Evolutionary conservation across 2,888 invertebrate species (phyloP), one percentile per base, ranked within the genome.

Genomic region (Polia nebulosa): DNA sequence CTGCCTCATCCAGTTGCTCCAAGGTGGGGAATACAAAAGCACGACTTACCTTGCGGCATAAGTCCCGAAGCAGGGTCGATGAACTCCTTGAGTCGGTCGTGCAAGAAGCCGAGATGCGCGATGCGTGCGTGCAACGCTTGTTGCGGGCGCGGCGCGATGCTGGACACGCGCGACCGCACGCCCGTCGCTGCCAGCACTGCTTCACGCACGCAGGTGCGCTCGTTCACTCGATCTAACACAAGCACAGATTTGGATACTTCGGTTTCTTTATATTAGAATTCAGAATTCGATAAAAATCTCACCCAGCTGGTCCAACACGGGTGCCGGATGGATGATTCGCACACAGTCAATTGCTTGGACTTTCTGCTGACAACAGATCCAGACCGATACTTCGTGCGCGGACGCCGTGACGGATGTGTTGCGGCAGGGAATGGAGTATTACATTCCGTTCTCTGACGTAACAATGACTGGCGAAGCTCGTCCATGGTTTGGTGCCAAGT

Each of bases 141-240:
- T 96, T 83, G 96, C 88, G 85, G 97, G 83, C 95, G 92, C 32
- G 93, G 85, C 32, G 86, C 86, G 13, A 66, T 74, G 32, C 80
- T 81, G 7, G 87, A 97, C 84, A 97, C 96, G 84, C 97, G 97
- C 25, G 98, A 97, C 85, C 98, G 97, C 70, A 99, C 98, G 5
- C 99, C 99, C 89, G 99, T 98, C 77, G 99, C 97, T 1, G 97
- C 97, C 86, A 98, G 97, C 57, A 99, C 97, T 15, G 98, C 96
- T 86, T 98, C 98, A 85, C 97, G 97, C 1, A 98, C 97, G 72
- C 91, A 93, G 3, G 87, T 81, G 22, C 91, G 90, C 74, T 94
- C 93, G 27, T 77, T 90, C 6, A 76, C 70, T 52, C 85, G 85
- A 55, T 91, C 94, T 91, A 56, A 13, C 77, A 58, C 20, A 34